Evolutionary conservation across 2,797 vertebrate species (phyloP).

Genomic region (Schizothorax lantsangensis): DNA sequence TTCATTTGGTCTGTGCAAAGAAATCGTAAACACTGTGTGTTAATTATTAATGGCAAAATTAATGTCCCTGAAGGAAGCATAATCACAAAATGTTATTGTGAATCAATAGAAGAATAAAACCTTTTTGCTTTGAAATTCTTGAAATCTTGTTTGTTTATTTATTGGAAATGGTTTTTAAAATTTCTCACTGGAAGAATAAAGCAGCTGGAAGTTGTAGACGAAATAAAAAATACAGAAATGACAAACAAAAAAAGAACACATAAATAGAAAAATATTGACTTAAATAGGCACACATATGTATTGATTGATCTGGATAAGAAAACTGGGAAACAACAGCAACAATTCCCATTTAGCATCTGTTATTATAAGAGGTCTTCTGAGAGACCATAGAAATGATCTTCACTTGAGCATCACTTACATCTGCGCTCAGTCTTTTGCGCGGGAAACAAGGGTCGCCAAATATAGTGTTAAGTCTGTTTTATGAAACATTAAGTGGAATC

Average conservation of each 20-base stretch:
- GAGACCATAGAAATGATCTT: neutral
- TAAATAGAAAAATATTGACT: neutral
- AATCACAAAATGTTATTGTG: slow-evolving; percentile 22
- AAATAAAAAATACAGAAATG: neutral
- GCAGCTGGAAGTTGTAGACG: neutral
- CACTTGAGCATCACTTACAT: neutral
- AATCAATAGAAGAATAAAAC: slow-evolving; percentile 44
- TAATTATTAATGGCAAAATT: slow-evolving; percentile 61
- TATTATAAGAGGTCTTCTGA: neutral
- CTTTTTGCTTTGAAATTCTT: neutral
- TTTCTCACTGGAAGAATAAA: neutral
- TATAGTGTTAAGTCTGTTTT: neutral
- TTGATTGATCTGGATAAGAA: neutral
- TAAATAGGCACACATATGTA: neutral
- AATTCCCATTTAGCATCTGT: neutral
- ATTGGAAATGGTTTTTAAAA: neutral
- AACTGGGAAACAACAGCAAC: neutral
- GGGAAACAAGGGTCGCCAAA: neutral
- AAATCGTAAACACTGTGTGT: slow-evolving; percentile 85
- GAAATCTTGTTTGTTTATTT: neutral
- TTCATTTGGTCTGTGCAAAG: slow-evolving; percentile 84
- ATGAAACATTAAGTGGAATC: neutral
- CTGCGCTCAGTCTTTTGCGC: neutral
- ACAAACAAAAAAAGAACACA: neutral
- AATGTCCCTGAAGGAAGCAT: slow-evolving; percentile 20